These are phyloP conservation scores for Takifugu rubripes DNA, from an alignment of 2,797 vertebrate species.

Conservation along the genomic window DNA sequence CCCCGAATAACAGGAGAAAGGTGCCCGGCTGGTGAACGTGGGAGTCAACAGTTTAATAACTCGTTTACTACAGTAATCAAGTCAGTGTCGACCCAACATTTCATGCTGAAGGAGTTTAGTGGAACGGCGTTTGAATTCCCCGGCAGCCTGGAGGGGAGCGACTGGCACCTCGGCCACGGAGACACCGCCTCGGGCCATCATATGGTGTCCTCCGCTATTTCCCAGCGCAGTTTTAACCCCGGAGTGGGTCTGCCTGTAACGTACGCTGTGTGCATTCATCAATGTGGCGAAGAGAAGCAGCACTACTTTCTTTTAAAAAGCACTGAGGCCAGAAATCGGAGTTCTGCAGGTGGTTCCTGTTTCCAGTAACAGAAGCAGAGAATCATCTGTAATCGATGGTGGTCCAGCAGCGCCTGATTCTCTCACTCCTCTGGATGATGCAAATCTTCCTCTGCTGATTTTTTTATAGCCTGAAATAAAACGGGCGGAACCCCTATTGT, in stretches of 20 bases:
- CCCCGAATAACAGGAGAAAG: too few species aligned
- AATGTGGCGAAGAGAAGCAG: not conserved
- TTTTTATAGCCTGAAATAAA: conserved; percentile 62
- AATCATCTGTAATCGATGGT: too few species aligned
- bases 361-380: conserved; percentile 2
- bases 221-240: conserved; percentile 37
- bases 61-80: not conserved
- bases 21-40: too few species aligned
- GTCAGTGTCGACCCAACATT: not conserved
- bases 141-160: conserved; percentile 54
- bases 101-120: conserved; percentile 7
- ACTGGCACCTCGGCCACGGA: conserved; percentile 58
- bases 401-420: conserved; percentile 16
- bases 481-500: conserved; percentile 62
- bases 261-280: conserved; percentile 24
- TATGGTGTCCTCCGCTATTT: conserved; percentile 51
- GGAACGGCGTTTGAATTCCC: conserved; percentile 23
- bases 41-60: not conserved
- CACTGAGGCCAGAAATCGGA: too few species aligned
- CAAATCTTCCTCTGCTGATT: conserved; percentile 62
- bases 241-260: conserved; percentile 20
- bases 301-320: too few species aligned
- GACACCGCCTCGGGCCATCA: conserved; percentile 64
- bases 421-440: conserved; percentile 64
- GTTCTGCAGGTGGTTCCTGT: too few species aligned